Percentiles rank a stretch among this genome's conserved stretches.
These are phyloP conservation scores for Lottia scabra DNA, from an alignment of 2,888 invertebrate genomes.

Conservation along the genomic window DNA sequence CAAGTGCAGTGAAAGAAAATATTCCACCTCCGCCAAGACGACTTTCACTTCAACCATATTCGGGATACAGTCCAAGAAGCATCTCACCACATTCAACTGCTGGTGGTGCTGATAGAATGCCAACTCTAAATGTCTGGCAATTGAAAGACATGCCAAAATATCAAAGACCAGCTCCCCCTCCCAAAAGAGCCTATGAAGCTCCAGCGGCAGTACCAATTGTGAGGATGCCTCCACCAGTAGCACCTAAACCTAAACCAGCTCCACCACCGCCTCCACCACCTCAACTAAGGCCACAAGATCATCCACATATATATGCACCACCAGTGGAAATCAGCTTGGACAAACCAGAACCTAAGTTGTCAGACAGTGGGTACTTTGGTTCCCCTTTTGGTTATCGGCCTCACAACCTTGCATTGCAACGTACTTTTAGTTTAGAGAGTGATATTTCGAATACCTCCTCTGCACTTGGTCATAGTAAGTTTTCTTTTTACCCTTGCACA, in stretches of 20 bases:
- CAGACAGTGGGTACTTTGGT: slow-evolving; percentile 11
- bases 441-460: slow-evolving; percentile 38
- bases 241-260: slow-evolving; percentile 8
- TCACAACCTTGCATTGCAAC: slow-evolving; percentile 17
- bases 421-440: slow-evolving; percentile 32
- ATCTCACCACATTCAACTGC: slow-evolving; percentile 27
- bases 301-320: slow-evolving; percentile 42
- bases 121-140: slow-evolving; percentile 22
- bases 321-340: slow-evolving; percentile 41
- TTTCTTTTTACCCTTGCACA: slow-evolving; percentile 6
- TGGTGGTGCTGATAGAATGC: slow-evolving; percentile 26
- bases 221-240: neutral
- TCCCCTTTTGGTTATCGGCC: slow-evolving; percentile 13
- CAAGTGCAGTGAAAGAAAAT: slow-evolving; percentile 8
- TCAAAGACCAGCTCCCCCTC: slow-evolving; percentile 29
- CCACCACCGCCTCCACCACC: slow-evolving; percentile 23
- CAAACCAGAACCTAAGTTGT: slow-evolving; percentile 10
- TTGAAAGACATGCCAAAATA: slow-evolving; percentile 26
- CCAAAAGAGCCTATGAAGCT: slow-evolving; percentile 19
- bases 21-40: neutral
- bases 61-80: slow-evolving; percentile 5
- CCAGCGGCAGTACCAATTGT: slow-evolving; percentile 10
- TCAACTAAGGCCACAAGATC: neutral
- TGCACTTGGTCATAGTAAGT: slow-evolving; percentile 29
- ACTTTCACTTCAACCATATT: neutral